Evolutionary conservation across 2,113 vertebrate species (phyloP).

Genomic region (Nesogale talazaci): DNA sequence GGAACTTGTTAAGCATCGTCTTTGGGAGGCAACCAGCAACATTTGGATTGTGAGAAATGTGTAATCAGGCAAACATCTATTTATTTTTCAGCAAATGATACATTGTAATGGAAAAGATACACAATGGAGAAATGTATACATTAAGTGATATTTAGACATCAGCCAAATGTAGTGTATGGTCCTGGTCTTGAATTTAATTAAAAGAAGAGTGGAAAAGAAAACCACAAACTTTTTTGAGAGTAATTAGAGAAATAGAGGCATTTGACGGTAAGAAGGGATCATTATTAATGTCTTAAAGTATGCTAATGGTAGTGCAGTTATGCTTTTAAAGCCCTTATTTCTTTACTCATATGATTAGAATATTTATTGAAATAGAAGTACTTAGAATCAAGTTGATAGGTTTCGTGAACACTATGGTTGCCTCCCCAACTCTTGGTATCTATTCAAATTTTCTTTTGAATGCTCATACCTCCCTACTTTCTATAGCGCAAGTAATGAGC

Average conservation of each 20-base stretch:
- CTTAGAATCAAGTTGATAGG: background rate
- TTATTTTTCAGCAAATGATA: conserved; percentile 5
- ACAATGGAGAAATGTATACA: background rate
- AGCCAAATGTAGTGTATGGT: background rate
- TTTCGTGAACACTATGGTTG: background rate
- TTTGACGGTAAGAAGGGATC: background rate
- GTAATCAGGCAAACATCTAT: background rate
- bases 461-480: background rate
- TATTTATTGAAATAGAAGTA: conserved; percentile 13
- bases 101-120: background rate
- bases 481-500: background rate
- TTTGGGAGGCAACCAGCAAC: background rate
- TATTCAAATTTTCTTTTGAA: background rate
- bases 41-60: background rate
- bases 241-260: background rate
- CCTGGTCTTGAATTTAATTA: background rate
- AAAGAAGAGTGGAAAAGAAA: background rate
- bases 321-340: background rate
- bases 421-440: background rate
- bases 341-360: background rate
- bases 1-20: background rate
- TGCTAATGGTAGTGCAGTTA: background rate
- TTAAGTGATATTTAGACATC: background rate
- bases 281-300: conserved; percentile 40
- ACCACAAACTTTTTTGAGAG: background rate